phyloP scores from a whole-genome alignment of 2,888 invertebrate species.

The Hetaerina titia region DNA sequence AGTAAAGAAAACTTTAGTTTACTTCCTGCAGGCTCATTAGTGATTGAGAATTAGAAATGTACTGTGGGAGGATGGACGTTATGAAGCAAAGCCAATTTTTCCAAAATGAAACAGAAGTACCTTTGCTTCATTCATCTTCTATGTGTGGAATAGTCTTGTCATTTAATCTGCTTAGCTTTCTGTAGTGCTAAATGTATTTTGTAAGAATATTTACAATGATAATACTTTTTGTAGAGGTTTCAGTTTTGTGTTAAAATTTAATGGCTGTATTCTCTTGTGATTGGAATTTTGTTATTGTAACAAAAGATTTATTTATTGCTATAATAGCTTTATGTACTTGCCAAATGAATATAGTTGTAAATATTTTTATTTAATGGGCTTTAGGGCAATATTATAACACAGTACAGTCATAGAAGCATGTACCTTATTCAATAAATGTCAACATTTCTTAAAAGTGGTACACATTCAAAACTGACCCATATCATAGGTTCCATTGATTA shows the following conservation, averaged over 20 bases:
- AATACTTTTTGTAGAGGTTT: too few relatives aligned
- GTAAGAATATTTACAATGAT: background rate
- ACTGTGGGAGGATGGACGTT: background rate
- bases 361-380: conserved; percentile 42
- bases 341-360: background rate
- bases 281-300: too few relatives aligned
- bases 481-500: background rate
- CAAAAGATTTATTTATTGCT: too few relatives aligned
- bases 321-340: background rate
- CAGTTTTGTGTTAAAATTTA: too few relatives aligned
- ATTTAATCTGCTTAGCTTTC: background rate
- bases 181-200: background rate
- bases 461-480: conserved; percentile 42
- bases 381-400: conserved; percentile 22
- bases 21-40: too few relatives aligned
- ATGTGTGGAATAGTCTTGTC: background rate
- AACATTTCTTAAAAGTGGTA: conserved; percentile 51
- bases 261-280: too few relatives aligned
- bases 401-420: conserved; percentile 51
- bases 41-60: too few relatives aligned
- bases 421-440: conserved; percentile 34
- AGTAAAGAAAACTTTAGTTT: background rate
- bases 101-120: background rate
- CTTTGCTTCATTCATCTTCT: background rate
- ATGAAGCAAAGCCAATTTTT: background rate